Base-by-base conservation (phyloP, 2,797 vertebrate genomes). In the Spondyliosoma cantharus region DNA sequence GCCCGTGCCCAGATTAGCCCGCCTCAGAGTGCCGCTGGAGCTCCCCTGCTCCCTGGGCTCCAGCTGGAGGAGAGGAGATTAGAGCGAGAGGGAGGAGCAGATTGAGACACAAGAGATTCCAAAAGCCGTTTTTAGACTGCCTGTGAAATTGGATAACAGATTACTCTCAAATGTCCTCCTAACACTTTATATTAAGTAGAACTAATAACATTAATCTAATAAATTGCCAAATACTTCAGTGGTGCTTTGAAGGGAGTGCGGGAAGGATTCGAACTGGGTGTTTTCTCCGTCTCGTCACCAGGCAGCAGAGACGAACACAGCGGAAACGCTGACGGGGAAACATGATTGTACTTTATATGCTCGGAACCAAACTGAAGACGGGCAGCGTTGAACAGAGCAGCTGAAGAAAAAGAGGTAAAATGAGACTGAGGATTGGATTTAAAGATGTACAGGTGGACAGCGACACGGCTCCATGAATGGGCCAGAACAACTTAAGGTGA, bases 101-200 rank as follows among this genome's bases (percentile, higher is more conserved):
- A 93, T 90, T 83, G 79, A 88, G 77, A 88, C 89, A 89, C 89
- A 24, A 75, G 89, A 93, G 92, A 92, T 89, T 91, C 78, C 62
- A 86, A 91, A 89, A 88, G 85, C 83, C 58, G 54, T 89, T 91
- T 92, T 93, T 88, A 91, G 88, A 79, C 86, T 53, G 87, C 73
- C 88, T 93, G 92, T 89, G 87, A 91, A 94, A 93, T 90, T 91
- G 91, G 90, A 93, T 93, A 93, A 93, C 89, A 91, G 91, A 93
- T 93, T 92, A 87, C 79, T 92, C 90, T 89, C 80, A 80, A 94
- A 91, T 90, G 89, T 91, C 86, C 87, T 87, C 85, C 71, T 86
- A 92, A 90, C 86, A 87, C 80, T 90, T 89, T 78, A 81, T 82
- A 91, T 92, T 91, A 92, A 91, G 88, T 93, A 88, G 90, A 94